A percentile compares a stretch with the other conserved stretches of the same genome.
Evolutionary conservation across 37 sponge, comb jelly and placozoan genomes (phyloP).

Genomic region (Cliona cf. orientalis): DNA sequence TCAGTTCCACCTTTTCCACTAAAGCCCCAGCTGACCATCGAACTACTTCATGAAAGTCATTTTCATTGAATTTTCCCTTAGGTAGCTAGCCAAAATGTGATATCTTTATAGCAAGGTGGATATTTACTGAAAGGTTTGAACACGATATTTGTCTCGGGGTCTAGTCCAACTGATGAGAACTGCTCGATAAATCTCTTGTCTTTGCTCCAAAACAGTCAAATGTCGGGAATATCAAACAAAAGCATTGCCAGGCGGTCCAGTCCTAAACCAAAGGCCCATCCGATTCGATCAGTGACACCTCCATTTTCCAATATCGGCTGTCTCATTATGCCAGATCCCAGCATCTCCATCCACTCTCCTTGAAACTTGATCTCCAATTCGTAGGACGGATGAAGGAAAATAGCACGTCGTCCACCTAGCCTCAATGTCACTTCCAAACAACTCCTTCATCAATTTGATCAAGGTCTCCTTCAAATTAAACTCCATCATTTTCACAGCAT

Average conservation of each 20-base stretch:
- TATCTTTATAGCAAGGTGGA: too few species aligned
- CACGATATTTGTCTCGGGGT: slow-evolving; percentile 47
- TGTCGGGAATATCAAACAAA: slow-evolving; percentile 90
- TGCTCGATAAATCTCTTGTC: slow-evolving; percentile 83
- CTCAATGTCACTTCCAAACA: slow-evolving; percentile 78
- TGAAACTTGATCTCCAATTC: slow-evolving; percentile 90
- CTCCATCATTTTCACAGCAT: slow-evolving; percentile 77
- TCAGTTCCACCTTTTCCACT: too few species aligned
- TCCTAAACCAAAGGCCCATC: slow-evolving; percentile 98
- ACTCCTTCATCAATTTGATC: slow-evolving; percentile 61
- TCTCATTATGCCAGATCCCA: slow-evolving; percentile 93
- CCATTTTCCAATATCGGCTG: slow-evolving; percentile 65
- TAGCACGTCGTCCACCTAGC: slow-evolving; percentile 71
- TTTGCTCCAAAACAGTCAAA: slow-evolving; percentile 91
- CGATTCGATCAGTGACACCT: slow-evolving; percentile 69
- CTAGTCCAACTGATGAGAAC: slow-evolving; percentile 59
- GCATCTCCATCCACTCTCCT: slow-evolving; percentile 94
- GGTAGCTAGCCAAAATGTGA: too few species aligned
- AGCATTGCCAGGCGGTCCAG: slow-evolving; percentile 95
- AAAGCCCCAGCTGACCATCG: too few species aligned
- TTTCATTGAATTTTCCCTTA: too few species aligned
- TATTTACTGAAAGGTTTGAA: too few species aligned
- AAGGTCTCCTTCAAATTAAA: slow-evolving; percentile 73
- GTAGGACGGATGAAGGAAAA: slow-evolving; percentile 96
- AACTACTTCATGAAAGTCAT: too few species aligned